Evolutionary conservation across 2,113 vertebrate genomes (phyloP).

Genomic region (Scolopax mira): DNA sequence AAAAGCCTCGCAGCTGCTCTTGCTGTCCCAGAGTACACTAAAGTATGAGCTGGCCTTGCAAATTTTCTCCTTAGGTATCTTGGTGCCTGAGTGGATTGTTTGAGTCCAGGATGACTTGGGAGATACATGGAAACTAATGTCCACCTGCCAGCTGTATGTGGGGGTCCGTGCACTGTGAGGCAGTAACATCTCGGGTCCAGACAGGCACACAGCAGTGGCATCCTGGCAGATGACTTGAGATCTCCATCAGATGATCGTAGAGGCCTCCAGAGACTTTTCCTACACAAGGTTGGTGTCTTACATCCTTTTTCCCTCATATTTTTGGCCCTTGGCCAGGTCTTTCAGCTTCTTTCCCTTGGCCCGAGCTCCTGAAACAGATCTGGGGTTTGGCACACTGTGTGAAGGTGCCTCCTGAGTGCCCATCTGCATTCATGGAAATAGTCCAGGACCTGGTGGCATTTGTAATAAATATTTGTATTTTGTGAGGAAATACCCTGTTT

Average conservation of each 20-base stretch:
- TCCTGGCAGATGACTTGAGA: neutral
- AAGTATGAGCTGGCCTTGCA: neutral
- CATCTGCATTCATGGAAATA: neutral
- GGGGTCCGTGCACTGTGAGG: accelerated
- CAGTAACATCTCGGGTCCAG: neutral
- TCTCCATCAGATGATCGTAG: neutral
- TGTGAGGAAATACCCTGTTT: slow-evolving; percentile 2
- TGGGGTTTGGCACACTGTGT: accelerated
- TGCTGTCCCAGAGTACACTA: neutral
- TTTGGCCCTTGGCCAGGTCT: neutral
- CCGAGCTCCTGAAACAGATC: neutral
- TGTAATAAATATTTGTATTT: neutral
- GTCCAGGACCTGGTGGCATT: neutral
- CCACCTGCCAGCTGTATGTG: neutral
- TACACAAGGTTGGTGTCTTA: neutral
- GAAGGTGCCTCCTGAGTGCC: neutral
- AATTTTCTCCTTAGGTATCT: neutral
- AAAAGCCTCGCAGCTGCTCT: neutral
- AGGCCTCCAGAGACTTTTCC: neutral
- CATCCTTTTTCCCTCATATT: neutral
- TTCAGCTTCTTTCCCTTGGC: neutral
- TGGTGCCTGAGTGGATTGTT: accelerated
- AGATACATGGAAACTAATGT: neutral
- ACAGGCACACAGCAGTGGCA: neutral
- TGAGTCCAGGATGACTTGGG: neutral